phyloP scores from a whole-genome alignment of 2,888 invertebrate species.

The Drosophila neonasuta region DNA sequence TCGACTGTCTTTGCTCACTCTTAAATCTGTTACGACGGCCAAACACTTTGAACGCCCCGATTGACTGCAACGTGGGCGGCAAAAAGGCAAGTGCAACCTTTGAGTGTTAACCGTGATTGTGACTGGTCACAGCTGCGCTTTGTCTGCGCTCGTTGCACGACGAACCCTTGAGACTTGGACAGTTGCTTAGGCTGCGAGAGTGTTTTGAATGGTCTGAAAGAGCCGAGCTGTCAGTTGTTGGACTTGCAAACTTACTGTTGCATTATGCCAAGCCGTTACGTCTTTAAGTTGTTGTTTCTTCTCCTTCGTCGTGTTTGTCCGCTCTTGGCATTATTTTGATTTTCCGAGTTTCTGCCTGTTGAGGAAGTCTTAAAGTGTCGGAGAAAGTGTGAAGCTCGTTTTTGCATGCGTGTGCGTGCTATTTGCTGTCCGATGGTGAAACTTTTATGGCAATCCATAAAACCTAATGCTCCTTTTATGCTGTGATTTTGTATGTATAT shows the following conservation, averaged over 20 bases:
- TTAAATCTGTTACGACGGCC: slow-evolving; percentile 11
- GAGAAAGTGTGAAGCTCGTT: slow-evolving; percentile 10
- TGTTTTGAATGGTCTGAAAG: not conserved
- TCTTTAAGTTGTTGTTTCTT: not conserved
- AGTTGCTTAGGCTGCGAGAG: not conserved
- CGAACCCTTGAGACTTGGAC: not conserved
- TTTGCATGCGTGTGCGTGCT: slow-evolving; percentile 19
- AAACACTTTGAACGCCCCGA: slow-evolving; percentile 25
- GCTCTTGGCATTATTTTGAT: not conserved
- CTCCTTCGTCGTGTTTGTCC: not conserved
- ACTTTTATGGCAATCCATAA: slow-evolving; percentile 35
- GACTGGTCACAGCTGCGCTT: slow-evolving; percentile 17
- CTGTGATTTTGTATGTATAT: slow-evolving; percentile 26
- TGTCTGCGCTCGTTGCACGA: not conserved
- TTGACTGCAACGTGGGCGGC: slow-evolving; percentile 29
- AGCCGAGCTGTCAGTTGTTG: slow-evolving; percentile 12
- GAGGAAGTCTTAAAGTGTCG: not conserved
- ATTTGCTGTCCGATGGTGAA: slow-evolving; percentile 19
- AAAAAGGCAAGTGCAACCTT: slow-evolving; percentile 14
- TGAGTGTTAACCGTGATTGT: slow-evolving; percentile 14
- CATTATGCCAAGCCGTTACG: slow-evolving; percentile 20
- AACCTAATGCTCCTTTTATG: slow-evolving; percentile 23
- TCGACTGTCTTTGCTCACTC: not conserved
- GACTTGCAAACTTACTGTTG: slow-evolving; percentile 6
- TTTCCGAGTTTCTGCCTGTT: not conserved